Conservation (phyloP, 2,797 vertebrate genomes). For the Lemur catta region DNA sequence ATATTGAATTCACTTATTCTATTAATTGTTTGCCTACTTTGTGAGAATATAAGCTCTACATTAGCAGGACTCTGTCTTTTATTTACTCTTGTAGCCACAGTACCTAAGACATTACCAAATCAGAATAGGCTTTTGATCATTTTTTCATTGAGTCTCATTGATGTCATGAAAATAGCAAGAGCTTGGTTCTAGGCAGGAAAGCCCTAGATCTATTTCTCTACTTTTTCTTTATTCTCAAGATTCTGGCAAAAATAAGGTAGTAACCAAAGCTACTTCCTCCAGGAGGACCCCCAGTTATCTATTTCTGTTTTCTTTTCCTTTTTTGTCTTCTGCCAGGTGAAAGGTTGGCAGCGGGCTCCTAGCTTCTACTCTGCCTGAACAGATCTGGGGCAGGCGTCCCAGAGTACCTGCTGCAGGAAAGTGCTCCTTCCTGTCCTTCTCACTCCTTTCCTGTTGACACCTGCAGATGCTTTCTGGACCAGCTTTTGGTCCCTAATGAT, state of each 20-base stretch:
- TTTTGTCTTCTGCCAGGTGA: neutral
- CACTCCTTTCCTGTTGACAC: neutral
- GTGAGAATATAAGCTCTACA: neutral
- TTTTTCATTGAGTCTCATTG: neutral
- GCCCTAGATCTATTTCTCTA: neutral
- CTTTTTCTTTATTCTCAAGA: neutral
- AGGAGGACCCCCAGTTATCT: neutral
- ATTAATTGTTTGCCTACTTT: neutral
- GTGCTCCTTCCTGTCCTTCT: neutral
- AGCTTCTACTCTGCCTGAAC: neutral
- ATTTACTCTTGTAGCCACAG: neutral
- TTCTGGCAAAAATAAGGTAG: neutral
- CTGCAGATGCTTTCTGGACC: neutral
- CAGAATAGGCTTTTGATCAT: neutral
- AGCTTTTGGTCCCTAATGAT: neutral
- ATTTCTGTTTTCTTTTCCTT: neutral
- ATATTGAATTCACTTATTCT: neutral
- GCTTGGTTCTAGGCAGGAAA: neutral
- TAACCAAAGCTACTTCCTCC: neutral
- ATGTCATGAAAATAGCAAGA: neutral
- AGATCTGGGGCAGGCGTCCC: neutral
- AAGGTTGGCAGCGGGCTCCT: neutral
- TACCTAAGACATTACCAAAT: neutral
- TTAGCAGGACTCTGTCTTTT: neutral
- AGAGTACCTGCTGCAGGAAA: accelerated